These are phyloP conservation scores for Sinotaia quadrata DNA, from an alignment of 2,888 invertebrate genomes.

Conservation along the genomic window DNA sequence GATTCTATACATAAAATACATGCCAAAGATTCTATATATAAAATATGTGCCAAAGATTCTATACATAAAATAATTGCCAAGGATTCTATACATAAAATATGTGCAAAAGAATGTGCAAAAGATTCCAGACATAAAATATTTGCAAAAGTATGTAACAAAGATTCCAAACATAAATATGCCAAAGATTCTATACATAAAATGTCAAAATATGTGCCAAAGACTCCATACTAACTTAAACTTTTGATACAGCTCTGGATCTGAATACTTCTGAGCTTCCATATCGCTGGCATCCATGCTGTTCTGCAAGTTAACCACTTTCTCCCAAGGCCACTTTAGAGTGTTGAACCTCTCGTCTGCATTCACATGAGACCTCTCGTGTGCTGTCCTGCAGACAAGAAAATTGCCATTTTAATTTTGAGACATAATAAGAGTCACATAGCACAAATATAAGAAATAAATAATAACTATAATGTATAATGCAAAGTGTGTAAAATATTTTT, in stretches of 20 bases:
- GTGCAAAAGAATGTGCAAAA: background rate
- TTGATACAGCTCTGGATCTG: constrained; percentile 63
- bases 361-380: constrained; percentile 64
- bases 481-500: too few relatives aligned
- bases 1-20: too few relatives aligned
- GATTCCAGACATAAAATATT: too few relatives aligned
- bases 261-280: constrained; percentile 58
- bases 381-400: too few relatives aligned
- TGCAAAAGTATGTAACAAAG: background rate
- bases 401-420: background rate
- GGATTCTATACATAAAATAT: background rate
- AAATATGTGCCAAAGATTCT: too few relatives aligned
- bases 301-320: constrained; percentile 63
- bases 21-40: too few relatives aligned
- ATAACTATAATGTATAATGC: background rate
- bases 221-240: constrained; percentile 60
- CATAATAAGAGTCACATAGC: too few relatives aligned
- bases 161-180: too few relatives aligned
- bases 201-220: too few relatives aligned
- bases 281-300: constrained; percentile 54
- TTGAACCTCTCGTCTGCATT: constrained; percentile 62
- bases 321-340: constrained; percentile 71
- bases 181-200: too few relatives aligned
- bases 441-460: background rate
- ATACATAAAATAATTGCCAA: too few relatives aligned